Evolutionary conservation across 2,888 invertebrate species (phyloP).

Genomic region (Nephrotoma guestfalica): DNA sequence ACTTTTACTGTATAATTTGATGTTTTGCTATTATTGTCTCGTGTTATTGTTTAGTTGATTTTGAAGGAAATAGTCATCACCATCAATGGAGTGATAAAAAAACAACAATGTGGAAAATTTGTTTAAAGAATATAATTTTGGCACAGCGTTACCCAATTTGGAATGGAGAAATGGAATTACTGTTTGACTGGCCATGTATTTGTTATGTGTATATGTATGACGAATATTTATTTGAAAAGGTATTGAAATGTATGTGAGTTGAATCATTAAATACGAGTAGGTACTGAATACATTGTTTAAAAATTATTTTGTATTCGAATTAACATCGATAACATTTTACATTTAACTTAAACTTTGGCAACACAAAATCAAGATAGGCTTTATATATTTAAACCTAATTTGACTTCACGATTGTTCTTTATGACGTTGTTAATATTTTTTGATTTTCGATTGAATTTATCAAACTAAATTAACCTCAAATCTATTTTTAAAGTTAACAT

Average conservation of each 20-base stretch:
- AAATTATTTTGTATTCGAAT: too few species aligned
- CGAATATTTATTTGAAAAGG: neutral
- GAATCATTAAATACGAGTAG: neutral
- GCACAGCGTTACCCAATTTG: neutral
- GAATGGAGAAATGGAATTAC: neutral
- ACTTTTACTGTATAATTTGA: neutral
- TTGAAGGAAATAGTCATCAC: neutral
- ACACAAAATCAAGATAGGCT: too few species aligned
- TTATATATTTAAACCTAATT: too few species aligned
- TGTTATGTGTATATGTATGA: neutral
- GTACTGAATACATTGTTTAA: too few species aligned
- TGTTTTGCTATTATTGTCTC: neutral
- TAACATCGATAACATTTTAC: too few species aligned
- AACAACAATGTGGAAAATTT: neutral
- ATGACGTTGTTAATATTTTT: too few species aligned
- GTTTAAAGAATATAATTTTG: neutral
- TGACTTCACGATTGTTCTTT: too few species aligned
- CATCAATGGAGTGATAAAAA: neutral
- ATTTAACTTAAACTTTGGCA: too few species aligned
- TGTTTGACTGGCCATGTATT: neutral
- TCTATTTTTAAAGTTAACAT: neutral
- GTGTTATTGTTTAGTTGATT: neutral
- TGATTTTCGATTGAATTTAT: too few species aligned
- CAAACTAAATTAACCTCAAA: too few species aligned
- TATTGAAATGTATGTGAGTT: neutral